phyloP scores from a whole-genome alignment of 2,888 invertebrate genomes.

The Drosophila rubida region DNA sequence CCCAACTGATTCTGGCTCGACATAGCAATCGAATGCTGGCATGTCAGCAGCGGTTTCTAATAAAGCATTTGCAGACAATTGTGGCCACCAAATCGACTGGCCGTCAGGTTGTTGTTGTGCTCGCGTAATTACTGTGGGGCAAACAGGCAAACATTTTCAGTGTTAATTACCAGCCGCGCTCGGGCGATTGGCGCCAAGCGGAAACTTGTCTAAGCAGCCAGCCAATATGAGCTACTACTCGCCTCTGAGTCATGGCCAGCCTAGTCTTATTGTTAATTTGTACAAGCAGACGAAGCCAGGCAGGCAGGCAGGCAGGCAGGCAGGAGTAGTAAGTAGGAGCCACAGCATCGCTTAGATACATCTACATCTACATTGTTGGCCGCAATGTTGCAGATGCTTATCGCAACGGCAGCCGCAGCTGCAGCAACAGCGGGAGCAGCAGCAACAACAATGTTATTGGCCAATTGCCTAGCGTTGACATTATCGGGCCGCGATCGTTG shows the following conservation, averaged over 20 bases:
- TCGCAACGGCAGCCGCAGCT: slow-evolving; percentile 51
- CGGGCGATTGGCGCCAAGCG: slow-evolving; percentile 64
- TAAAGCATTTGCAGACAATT: slow-evolving; percentile 75
- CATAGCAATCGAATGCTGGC: slow-evolving; percentile 33
- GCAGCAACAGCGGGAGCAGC: slow-evolving; percentile 27
- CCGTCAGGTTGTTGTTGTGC: slow-evolving; percentile 35
- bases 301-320: slow-evolving; percentile 21
- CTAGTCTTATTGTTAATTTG: slow-evolving; percentile 75
- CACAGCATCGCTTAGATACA: slow-evolving; percentile 63
- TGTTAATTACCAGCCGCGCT: slow-evolving; percentile 55
- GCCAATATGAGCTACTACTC: slow-evolving; percentile 58
- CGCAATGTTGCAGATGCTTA: slow-evolving; percentile 74
- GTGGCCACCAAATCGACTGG: slow-evolving; percentile 45
- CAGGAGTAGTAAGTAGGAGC: slow-evolving; percentile 36
- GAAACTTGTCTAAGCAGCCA: slow-evolving; percentile 33
- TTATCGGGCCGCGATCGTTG: slow-evolving; percentile 76
- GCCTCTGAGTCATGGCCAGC: slow-evolving; percentile 61
- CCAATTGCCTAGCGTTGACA: slow-evolving; percentile 83
- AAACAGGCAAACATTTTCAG: slow-evolving; percentile 59
- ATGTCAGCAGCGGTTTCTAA: slow-evolving; percentile 73
- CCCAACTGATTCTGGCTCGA: slow-evolving; percentile 24
- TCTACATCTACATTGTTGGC: slow-evolving; percentile 77
- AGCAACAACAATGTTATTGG: slow-evolving; percentile 78
- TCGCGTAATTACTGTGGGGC: slow-evolving; percentile 18
- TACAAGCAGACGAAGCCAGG: slow-evolving; percentile 63